Conservation (phyloP, 2,113 vertebrate genomes). For the Todiramphus chloris region DNA sequence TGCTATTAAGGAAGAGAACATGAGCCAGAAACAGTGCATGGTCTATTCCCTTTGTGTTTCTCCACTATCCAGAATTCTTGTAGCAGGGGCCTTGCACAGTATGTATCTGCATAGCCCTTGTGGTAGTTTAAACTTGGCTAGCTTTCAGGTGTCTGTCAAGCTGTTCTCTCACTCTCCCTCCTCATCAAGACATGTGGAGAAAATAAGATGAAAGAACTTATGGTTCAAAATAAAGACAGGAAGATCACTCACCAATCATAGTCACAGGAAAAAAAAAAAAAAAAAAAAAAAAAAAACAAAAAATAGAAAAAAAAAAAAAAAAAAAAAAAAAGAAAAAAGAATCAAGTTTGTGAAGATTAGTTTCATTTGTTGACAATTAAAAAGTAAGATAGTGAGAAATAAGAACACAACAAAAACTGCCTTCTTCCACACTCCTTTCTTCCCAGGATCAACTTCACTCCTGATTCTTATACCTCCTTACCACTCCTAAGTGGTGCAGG, state of each 20-base stretch:
- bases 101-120: not conserved
- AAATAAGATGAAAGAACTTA: not conserved
- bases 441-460: not conserved
- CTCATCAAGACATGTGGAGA: not conserved
- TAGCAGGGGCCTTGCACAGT: not conserved
- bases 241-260: not conserved
- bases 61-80: not conserved
- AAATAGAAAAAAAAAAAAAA: not conserved
- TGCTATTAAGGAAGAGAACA: not conserved
- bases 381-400: not conserved
- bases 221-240: not conserved
- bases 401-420: not conserved
- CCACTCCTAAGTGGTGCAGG: rapidly evolving
- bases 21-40: not conserved
- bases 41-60: not conserved
- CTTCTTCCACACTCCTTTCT: not conserved
- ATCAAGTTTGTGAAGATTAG: not conserved
- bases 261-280: rapidly evolving
- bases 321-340: not conserved
- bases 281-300: not conserved
- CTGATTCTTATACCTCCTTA: not conserved
- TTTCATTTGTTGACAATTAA: not conserved
- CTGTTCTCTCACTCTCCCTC: not conserved
- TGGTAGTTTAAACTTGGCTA: not conserved
- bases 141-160: not conserved